Evolutionary conservation across 2,888 invertebrate species (phyloP), one percentile per base, ranked within the genome.

Genomic region (Ganaspis brasiliensis): DNA sequence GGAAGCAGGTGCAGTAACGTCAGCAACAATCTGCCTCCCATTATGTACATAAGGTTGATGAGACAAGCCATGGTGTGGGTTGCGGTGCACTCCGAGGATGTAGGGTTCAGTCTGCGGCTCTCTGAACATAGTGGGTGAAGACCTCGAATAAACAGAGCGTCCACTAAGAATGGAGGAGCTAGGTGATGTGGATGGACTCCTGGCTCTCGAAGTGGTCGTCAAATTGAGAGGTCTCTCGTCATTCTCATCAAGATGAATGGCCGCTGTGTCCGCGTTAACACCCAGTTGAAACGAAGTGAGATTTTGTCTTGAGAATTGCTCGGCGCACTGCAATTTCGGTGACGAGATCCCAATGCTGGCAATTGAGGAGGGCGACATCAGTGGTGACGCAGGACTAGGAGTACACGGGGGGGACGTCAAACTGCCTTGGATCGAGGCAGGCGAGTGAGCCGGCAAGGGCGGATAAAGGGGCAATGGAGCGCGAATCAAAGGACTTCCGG

Each of bases 201-300:
- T 85, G 9, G 85, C 85, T n/a, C 89, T 85, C 21, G 88, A 77
- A 90, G 81, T 79, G 40, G 86, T 87, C 26, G 84, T 82, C 49
- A 87, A 81, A 74, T 87, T 79, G 90, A 93, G 88, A 90, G 93
- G 84, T 91, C 93, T 77, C 90, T 87, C 87, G 21, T 86, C 87
- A 75, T 81, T 76, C 35, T 83, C 84, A 37, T 83, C 84, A 8
- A 79, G 73, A 21, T 61, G 78, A 10, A 75, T 87, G 14, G 21
- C 67, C 87, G 56, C 77, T 91, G 74, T 77, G 19, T 80, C 81
- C 3, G 77, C 71, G 9, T 79, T 77, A 0, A 70, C 49, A 0
- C 76, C 73, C 40, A 76, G 52, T 40, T 82, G 79, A 52, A 82
- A 82, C 0, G 78, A 77, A 0, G 79, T 79, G 5, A 73, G 73